Evolutionary conservation across 2,113 vertebrate genomes (phyloP).

Genomic region (Halichoeres trimaculatus): DNA sequence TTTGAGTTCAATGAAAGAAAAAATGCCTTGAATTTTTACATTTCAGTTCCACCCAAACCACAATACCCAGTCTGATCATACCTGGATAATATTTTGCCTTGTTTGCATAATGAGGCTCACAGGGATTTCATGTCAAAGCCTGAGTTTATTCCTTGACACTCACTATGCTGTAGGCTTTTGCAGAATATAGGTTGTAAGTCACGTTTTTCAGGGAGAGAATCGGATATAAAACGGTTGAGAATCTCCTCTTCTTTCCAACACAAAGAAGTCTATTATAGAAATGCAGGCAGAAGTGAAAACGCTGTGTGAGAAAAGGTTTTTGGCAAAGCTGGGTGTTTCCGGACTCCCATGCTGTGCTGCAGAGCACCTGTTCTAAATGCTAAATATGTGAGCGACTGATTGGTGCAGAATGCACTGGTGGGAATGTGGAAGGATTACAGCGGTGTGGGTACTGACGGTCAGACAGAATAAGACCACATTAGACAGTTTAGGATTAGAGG

Average conservation of each 20-base stretch:
- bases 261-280: slow-evolving; percentile 28
- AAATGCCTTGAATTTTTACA: neutral
- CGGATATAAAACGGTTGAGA: slow-evolving; percentile 9
- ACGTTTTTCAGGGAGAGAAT: slow-evolving; percentile 31
- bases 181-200: slow-evolving; percentile 26
- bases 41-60: neutral
- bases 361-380: slow-evolving; percentile 70
- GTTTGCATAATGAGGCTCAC: neutral
- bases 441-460: slow-evolving; percentile 27
- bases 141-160: neutral
- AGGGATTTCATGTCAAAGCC: neutral
- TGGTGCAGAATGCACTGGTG: slow-evolving; percentile 20
- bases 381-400: slow-evolving; percentile 49
- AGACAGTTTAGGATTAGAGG: slow-evolving; percentile 55
- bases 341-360: slow-evolving; percentile 58
- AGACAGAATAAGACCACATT: slow-evolving; percentile 53
- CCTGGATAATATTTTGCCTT: too few species aligned
- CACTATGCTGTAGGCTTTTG: neutral
- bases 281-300: slow-evolving; percentile 31
- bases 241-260: neutral
- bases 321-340: slow-evolving; percentile 44
- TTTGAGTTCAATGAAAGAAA: neutral
- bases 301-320: slow-evolving; percentile 60
- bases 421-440: slow-evolving; percentile 20
- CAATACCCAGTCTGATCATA: too few species aligned